These are phyloP conservation scores for Oceanodroma tethys DNA, from an alignment of 2,113 vertebrate species.

Conservation along the genomic window DNA sequence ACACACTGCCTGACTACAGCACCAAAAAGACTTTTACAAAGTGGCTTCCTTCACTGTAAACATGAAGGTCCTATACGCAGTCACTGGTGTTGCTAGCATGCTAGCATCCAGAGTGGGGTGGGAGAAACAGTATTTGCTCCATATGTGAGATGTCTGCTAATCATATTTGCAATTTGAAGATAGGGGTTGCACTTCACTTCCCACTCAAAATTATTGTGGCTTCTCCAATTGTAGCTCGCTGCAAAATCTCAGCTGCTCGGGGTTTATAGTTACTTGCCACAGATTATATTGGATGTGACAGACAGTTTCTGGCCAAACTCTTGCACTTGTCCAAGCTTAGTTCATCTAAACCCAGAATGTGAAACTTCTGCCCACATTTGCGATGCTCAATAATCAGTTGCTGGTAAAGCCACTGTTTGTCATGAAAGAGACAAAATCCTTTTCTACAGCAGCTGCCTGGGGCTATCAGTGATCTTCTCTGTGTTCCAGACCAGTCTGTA, in stretches of 20 bases:
- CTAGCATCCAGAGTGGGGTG: background rate
- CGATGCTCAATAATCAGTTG: background rate
- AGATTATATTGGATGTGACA: background rate
- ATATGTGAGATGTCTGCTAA: background rate
- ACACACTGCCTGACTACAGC: background rate
- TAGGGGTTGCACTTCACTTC: background rate
- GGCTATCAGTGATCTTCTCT: background rate
- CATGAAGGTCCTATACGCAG: background rate
- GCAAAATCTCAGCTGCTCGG: background rate
- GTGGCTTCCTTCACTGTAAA: background rate
- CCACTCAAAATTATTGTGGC: background rate
- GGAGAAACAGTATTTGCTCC: background rate
- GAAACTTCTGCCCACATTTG: background rate
- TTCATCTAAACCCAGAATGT: background rate
- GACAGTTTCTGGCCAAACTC: background rate
- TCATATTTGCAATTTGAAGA: background rate
- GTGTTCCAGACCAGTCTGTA: background rate
- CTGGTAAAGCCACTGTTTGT: background rate
- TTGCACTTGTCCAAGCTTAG: background rate
- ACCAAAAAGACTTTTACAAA: background rate
- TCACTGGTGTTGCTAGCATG: background rate
- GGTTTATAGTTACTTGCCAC: background rate
- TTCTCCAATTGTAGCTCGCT: background rate
- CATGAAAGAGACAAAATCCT: background rate
- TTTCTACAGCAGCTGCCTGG: background rate